Percentiles rank a stretch among this genome's conserved stretches.
Conservation (phyloP, 2,888 invertebrate species). For the Cantharis nigra region DNA sequence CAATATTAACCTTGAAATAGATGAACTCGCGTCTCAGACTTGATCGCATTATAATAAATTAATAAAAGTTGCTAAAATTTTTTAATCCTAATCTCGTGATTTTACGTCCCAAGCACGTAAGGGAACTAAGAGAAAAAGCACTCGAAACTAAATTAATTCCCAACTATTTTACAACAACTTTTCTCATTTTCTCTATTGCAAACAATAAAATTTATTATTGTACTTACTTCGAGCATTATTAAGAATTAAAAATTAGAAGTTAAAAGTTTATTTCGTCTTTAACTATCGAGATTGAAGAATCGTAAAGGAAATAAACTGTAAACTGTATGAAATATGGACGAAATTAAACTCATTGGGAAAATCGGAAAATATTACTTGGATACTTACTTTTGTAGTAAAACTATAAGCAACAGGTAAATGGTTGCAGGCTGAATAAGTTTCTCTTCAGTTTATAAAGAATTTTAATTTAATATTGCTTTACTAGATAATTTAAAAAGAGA, state of each 20-base stretch:
- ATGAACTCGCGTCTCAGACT: neutral
- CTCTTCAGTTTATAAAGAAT: neutral
- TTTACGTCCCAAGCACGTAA: too few species aligned
- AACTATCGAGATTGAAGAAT: neutral
- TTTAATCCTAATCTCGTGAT: neutral
- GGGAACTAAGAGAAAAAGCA: neutral
- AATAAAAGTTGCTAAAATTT: neutral
- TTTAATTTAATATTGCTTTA: too few species aligned
- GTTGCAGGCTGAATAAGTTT: neutral
- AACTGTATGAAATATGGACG: neutral
- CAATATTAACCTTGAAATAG: slow-evolving; percentile 16
- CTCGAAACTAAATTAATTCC: neutral
- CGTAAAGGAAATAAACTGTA: neutral
- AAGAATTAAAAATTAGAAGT: neutral
- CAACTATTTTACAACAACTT: neutral
- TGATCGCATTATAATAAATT: neutral
- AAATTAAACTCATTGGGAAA: neutral
- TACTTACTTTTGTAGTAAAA: neutral
- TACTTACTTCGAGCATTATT: neutral
- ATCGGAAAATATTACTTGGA: neutral
- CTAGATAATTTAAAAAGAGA: too few species aligned
- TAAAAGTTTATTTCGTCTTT: neutral
- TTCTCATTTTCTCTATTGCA: neutral
- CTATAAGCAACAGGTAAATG: neutral
- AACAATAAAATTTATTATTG: neutral